Evolutionary conservation across 2,113 vertebrate genomes (phyloP).

Genomic region (Ginglymostoma cirratum): DNA sequence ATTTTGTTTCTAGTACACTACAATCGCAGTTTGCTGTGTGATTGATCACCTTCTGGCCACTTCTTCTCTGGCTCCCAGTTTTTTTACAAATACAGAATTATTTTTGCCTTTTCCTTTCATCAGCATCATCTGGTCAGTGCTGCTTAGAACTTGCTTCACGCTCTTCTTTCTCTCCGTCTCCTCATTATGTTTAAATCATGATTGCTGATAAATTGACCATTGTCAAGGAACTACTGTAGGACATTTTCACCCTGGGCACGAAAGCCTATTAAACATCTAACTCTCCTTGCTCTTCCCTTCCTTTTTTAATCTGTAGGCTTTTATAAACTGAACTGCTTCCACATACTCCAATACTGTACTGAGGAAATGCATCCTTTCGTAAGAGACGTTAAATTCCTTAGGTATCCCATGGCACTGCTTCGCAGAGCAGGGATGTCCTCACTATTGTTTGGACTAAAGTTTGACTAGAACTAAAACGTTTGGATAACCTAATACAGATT

Average conservation of each 20-base stretch:
- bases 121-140: not conserved
- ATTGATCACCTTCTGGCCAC: not conserved
- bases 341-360: not conserved
- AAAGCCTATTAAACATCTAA: not conserved
- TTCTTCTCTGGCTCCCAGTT: not conserved
- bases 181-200: not conserved
- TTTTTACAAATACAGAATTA: not conserved
- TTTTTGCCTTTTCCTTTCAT: not conserved
- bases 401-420: not conserved
- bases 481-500: not conserved
- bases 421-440: not conserved
- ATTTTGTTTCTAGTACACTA: not conserved
- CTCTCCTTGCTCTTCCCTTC: not conserved
- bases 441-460: not conserved
- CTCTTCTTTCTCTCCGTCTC: not conserved
- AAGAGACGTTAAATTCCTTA: not conserved
- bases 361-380: not conserved
- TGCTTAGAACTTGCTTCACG: not conserved
- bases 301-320: not conserved
- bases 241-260: not conserved
- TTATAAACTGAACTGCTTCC: not conserved
- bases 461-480: not conserved
- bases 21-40: not conserved
- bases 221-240: not conserved
- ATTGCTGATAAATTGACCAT: not conserved